Percentiles rank a stretch among this genome's conserved stretches.
Conservation (phyloP, 2,888 invertebrate species). For the Meliscaeva auricollis region DNA sequence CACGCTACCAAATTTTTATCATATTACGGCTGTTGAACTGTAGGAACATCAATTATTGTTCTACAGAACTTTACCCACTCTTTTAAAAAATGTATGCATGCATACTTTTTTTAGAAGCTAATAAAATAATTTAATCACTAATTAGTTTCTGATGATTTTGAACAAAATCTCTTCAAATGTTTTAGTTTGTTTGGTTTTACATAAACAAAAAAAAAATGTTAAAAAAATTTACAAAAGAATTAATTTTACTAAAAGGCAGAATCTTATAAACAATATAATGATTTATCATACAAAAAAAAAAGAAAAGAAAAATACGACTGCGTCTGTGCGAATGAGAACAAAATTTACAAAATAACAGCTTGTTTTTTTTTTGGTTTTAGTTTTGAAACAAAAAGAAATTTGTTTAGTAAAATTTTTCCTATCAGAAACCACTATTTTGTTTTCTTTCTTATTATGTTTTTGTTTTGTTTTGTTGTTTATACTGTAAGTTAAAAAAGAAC, state of each 20-base stretch:
- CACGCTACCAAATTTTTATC: too few relatives aligned
- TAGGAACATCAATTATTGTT: not conserved
- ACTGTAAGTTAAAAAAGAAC: slow-evolving; percentile 47
- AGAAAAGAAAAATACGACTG: not conserved
- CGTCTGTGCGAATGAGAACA: slow-evolving; percentile 54
- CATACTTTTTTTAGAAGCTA: too few relatives aligned
- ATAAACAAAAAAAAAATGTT: slow-evolving; percentile 38
- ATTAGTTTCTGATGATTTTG: slow-evolving; percentile 9
- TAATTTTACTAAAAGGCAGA: slow-evolving; percentile 59
- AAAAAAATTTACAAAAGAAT: slow-evolving; percentile 57
- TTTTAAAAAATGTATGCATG: too few relatives aligned
- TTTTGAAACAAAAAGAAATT: slow-evolving; percentile 40
- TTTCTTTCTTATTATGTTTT: not conserved
- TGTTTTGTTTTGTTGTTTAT: not conserved
- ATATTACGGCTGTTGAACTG: too few relatives aligned
- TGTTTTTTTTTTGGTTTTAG: slow-evolving; percentile 45
- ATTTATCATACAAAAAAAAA: slow-evolving; percentile 30
- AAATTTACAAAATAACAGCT: slow-evolving; percentile 52
- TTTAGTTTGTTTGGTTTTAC: not conserved
- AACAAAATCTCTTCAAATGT: slow-evolving; percentile 23
- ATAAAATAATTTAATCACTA: not conserved
- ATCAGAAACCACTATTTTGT: slow-evolving; percentile 64
- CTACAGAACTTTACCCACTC: not conserved
- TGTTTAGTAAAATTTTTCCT: slow-evolving; percentile 26
- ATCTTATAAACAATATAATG: slow-evolving; percentile 27